Percentiles rank a stretch among this genome's conserved stretches.
These are phyloP conservation scores for Trinorchestia longiramus DNA, from an alignment of 1,140 invertebrate genomes.

Conservation along the genomic window DNA sequence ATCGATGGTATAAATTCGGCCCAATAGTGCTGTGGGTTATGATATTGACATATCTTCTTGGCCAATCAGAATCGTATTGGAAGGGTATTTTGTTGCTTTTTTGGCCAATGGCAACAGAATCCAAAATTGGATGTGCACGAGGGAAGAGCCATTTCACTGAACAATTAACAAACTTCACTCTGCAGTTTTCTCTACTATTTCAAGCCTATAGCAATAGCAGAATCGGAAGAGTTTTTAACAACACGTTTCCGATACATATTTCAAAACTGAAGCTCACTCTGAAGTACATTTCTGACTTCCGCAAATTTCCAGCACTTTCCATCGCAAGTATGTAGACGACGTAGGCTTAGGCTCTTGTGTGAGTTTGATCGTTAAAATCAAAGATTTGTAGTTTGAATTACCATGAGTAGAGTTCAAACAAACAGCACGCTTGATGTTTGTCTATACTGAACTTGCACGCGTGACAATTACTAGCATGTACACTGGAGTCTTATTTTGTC, in stretches of 20 bases:
- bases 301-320: neutral
- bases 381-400: neutral
- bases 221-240: neutral
- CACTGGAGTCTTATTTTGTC: neutral
- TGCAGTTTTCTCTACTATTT: neutral
- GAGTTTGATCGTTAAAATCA: neutral
- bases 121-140: constrained; percentile 30
- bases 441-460: neutral
- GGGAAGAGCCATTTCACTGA: neutral
- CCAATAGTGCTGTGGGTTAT: constrained; percentile 52
- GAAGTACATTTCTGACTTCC: neutral
- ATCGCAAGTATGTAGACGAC: neutral
- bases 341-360: neutral
- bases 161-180: neutral
- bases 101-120: constrained; percentile 42
- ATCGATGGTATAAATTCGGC: constrained; percentile 54
- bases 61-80: constrained; percentile 52
- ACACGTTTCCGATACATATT: neutral
- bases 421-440: too few relatives aligned
- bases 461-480: neutral
- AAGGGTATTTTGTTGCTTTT: constrained; percentile 53
- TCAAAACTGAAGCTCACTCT: neutral
- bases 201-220: neutral
- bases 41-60: constrained; percentile 54
- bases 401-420: neutral